These are phyloP conservation scores for Mycalesis mineus DNA, from an alignment of 2,888 invertebrate genomes.

Conservation along the genomic window DNA sequence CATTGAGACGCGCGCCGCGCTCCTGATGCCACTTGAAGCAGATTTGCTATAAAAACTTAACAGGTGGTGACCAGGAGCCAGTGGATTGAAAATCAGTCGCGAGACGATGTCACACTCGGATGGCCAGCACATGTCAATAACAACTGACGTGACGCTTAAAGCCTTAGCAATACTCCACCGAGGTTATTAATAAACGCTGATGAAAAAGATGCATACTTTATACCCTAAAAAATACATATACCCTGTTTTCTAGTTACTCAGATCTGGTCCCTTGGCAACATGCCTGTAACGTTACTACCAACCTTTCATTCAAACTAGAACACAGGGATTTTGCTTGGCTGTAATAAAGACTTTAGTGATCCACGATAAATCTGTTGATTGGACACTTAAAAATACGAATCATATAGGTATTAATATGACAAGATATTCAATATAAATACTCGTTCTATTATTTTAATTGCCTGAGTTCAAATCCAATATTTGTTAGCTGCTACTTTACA, in stretches of 20 bases:
- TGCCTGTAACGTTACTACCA: too few species aligned
- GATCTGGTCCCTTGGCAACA: too few species aligned
- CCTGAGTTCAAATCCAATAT: slow-evolving; percentile 15
- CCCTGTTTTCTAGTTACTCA: too few species aligned
- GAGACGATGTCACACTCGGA: slow-evolving; percentile 39
- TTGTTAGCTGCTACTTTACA: slow-evolving; percentile 23
- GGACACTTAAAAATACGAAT: too few species aligned
- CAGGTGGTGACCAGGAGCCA: slow-evolving; percentile 53
- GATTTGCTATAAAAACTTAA: slow-evolving; percentile 51
- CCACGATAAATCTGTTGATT: too few species aligned
- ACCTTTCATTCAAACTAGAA: too few species aligned
- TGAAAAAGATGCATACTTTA: neutral
- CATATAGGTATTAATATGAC: too few species aligned
- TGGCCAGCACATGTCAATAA: slow-evolving; percentile 57
- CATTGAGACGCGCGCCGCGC: slow-evolving; percentile 50
- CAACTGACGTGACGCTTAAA: slow-evolving; percentile 38
- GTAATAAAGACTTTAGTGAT: too few species aligned
- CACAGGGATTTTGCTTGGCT: too few species aligned
- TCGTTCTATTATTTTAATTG: slow-evolving; percentile 10
- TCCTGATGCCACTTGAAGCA: slow-evolving; percentile 47
- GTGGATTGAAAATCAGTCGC: slow-evolving; percentile 53
- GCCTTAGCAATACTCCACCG: slow-evolving; percentile 2
- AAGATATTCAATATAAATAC: neutral
- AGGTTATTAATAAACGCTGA: neutral
- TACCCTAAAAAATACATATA: too few species aligned